These are phyloP conservation scores for Pseudomyrmex gracilis DNA, from an alignment of 1,140 invertebrate species.

Conservation along the genomic window DNA sequence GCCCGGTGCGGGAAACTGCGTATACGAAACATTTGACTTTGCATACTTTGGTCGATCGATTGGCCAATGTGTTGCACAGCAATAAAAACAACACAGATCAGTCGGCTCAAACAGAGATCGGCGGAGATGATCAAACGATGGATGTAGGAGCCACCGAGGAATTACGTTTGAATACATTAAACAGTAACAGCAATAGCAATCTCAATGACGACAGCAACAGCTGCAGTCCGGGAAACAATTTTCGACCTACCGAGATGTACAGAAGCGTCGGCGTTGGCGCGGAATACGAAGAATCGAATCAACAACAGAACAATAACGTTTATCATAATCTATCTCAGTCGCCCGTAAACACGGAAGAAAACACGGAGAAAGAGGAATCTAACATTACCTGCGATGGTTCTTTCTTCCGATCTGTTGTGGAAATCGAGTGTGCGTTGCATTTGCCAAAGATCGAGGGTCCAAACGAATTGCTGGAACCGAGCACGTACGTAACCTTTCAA, in stretches of 20 bases:
- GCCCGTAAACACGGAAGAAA: constrained; percentile 21
- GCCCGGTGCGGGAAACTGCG: neutral
- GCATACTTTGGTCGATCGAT: constrained; percentile 66
- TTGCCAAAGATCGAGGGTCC: constrained; percentile 85
- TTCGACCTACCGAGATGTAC: constrained; percentile 78
- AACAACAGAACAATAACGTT: constrained; percentile 35
- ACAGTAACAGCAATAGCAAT: constrained; percentile 64
- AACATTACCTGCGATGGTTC: neutral
- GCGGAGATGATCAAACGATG: constrained; percentile 4
- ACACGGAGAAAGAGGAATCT: constrained; percentile 20
- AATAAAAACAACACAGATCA: constrained; percentile 68
- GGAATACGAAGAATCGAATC: constrained; percentile 77
- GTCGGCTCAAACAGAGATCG: constrained; percentile 69
- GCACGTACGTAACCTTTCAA: constrained; percentile 88
- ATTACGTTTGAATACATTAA: constrained; percentile 30
- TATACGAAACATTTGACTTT: constrained; percentile 48
- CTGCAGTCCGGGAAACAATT: constrained; percentile 76
- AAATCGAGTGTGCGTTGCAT: constrained; percentile 87
- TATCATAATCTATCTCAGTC: constrained; percentile 33
- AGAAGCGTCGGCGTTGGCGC: constrained; percentile 83
- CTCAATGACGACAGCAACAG: constrained; percentile 77
- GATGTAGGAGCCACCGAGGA: neutral
- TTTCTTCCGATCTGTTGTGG: constrained; percentile 84
- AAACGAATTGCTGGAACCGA: constrained; percentile 83
- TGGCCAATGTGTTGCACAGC: constrained; percentile 62